phyloP scores from a whole-genome alignment of 2,113 vertebrate genomes.

The Acanthochromis polyacanthus region DNA sequence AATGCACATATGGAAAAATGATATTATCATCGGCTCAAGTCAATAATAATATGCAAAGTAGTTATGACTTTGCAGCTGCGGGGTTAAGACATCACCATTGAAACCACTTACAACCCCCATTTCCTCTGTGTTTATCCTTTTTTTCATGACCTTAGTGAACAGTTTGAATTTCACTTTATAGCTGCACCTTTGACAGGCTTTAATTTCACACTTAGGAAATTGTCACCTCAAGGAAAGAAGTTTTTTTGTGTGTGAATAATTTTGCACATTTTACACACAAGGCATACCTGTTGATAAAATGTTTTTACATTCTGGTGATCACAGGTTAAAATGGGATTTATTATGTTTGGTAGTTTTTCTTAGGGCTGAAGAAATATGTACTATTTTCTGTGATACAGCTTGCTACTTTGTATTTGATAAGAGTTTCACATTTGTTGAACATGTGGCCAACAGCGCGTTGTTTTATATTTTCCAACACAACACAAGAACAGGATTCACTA shows the following conservation, averaged over 20 bases:
- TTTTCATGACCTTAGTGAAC: conserved; percentile 44
- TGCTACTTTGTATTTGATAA: neutral
- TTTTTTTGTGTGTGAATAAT: neutral
- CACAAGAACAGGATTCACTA: too few relatives aligned
- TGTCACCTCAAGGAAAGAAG: conserved; percentile 26
- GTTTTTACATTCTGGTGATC: neutral
- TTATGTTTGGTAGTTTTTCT: neutral
- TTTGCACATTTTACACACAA: conserved; percentile 21
- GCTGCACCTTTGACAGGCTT: conserved; percentile 45
- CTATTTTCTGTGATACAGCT: neutral
- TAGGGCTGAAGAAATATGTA: neutral
- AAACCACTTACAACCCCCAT: conserved; percentile 34
- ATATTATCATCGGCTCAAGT: conserved; percentile 38
- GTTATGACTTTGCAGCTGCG: conserved; percentile 29
- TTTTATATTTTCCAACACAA: neutral
- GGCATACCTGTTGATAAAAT: conserved; percentile 14
- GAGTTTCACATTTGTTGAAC: neutral
- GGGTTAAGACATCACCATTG: conserved; percentile 54
- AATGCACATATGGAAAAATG: conserved; percentile 7
- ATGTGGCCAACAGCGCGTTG: neutral
- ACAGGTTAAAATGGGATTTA: conserved; percentile 1
- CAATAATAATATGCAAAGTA: conserved; percentile 55
- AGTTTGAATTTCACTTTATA: conserved; percentile 45
- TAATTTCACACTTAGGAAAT: conserved; percentile 59
- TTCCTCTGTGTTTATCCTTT: conserved; percentile 51